Conservation (phyloP, 2,113 vertebrate genomes). For the Ictalurus punctatus region DNA sequence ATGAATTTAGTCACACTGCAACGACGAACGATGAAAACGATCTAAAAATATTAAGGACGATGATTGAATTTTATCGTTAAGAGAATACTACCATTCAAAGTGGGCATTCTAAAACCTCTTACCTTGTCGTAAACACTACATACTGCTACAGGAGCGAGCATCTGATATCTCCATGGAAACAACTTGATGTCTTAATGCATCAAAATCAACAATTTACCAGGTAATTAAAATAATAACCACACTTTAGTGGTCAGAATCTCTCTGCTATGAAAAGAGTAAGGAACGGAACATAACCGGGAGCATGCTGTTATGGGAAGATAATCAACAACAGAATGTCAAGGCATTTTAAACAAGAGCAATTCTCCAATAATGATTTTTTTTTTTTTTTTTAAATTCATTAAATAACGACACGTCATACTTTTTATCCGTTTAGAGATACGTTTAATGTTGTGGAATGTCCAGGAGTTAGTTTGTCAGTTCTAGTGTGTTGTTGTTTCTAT, state of each 20-base stretch:
- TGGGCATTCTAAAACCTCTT: neutral
- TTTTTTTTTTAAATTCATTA: neutral
- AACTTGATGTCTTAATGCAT: neutral
- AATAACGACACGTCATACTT: neutral
- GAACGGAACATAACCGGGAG: neutral
- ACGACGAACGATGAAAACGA: neutral
- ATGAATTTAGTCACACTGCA: conserved; percentile 13
- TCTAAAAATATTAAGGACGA: neutral
- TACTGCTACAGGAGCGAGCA: neutral
- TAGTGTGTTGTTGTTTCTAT: neutral
- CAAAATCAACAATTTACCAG: too few species aligned
- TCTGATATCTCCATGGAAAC: neutral
- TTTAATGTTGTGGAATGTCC: neutral
- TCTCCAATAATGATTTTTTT: neutral
- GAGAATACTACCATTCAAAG: neutral
- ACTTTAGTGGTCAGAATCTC: neutral
- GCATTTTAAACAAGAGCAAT: neutral
- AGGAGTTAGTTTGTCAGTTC: neutral
- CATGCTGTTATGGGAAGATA: neutral
- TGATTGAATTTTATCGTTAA: neutral
- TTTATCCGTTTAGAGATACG: neutral
- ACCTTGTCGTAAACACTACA: neutral
- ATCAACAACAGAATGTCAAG: neutral
- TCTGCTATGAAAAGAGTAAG: neutral
- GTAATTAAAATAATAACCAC: neutral